These are phyloP conservation scores for Pipistrellus nathusii DNA, from an alignment of 2,797 vertebrate genomes.

Conservation along the genomic window DNA sequence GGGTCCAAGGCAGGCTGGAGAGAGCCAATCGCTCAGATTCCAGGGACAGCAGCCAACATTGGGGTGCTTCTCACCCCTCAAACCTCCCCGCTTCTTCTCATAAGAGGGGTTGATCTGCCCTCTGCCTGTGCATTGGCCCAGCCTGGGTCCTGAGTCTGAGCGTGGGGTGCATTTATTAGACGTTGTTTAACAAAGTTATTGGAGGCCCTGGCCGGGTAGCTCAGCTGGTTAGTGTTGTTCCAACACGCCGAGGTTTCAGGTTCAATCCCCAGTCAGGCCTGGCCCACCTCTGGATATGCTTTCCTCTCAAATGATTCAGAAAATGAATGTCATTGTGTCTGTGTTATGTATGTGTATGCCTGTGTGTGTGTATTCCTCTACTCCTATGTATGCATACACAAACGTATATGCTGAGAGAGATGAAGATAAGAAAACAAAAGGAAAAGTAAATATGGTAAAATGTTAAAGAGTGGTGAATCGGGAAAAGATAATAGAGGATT, in stretches of 20 bases:
- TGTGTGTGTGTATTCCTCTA: not conserved
- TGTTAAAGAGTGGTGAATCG: not conserved
- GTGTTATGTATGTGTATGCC: not conserved
- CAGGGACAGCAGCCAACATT: not conserved
- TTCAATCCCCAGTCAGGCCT: not conserved
- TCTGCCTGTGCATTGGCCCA: not conserved
- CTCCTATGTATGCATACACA: accelerated
- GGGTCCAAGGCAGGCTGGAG: no score
- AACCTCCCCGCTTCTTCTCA: not conserved
- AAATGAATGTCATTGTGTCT: not conserved
- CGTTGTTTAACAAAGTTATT: not conserved
- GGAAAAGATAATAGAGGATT: not conserved
- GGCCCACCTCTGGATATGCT: not conserved
- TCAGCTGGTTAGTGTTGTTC: not conserved
- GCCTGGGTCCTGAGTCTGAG: not conserved
- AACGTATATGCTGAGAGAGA: not conserved
- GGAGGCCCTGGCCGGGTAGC: not conserved
- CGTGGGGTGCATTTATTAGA: not conserved
- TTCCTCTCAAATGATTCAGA: not conserved
- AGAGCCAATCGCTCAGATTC: no score
- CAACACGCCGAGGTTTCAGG: not conserved
- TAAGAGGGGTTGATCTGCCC: not conserved
- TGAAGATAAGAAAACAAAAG: not conserved
- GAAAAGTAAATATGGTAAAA: not conserved
- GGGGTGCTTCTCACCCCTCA: no score